Percentiles rank a stretch among this genome's conserved stretches.
Evolutionary conservation across 2,888 invertebrate genomes (phyloP).

Genomic region (Lochmaea capreae): DNA sequence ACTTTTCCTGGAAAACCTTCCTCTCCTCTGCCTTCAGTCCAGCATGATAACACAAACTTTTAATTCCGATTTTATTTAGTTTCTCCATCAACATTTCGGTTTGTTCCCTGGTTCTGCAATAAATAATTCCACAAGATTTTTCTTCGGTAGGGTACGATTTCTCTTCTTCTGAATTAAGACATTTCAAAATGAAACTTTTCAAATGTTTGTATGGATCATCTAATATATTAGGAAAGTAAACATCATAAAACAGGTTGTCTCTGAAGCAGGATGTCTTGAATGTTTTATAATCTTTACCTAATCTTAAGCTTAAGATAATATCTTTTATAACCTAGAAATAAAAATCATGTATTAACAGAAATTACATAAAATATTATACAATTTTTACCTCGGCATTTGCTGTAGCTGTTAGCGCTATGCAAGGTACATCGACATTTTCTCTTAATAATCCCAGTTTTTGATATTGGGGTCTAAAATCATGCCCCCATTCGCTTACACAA

Average conservation of each 20-base stretch:
- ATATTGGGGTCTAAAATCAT: conserved; percentile 97
- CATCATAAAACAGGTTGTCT: conserved; percentile 94
- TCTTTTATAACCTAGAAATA: conserved; percentile 80
- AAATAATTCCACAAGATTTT: conserved; percentile 54
- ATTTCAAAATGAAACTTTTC: conserved; percentile 76
- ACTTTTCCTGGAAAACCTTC: conserved; percentile 85
- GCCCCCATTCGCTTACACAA: conserved; percentile 99
- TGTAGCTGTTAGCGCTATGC: conserved; percentile 96
- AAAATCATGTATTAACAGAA: neutral
- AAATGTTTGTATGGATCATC: conserved; percentile 86
- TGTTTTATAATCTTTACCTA: conserved; percentile 60
- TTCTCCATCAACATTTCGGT: conserved; percentile 86
- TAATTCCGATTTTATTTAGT: conserved; percentile 79
- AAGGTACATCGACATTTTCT: conserved; percentile 77
- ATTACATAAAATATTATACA: conserved; percentile 21
- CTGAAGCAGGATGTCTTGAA: conserved; percentile 93
- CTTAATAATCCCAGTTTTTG: conserved; percentile 84
- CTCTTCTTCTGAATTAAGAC: conserved; percentile 72
- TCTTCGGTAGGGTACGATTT: conserved; percentile 58
- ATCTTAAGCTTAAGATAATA: conserved; percentile 79
- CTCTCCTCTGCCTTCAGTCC: conserved; percentile 82
- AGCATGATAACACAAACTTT: conserved; percentile 89
- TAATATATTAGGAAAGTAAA: conserved; percentile 87
- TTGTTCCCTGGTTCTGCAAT: conserved; percentile 83
- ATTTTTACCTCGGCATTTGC: conserved; percentile 75